phyloP scores from a whole-genome alignment of 2,797 vertebrate genomes.

The Coracias cyanogaster region DNA sequence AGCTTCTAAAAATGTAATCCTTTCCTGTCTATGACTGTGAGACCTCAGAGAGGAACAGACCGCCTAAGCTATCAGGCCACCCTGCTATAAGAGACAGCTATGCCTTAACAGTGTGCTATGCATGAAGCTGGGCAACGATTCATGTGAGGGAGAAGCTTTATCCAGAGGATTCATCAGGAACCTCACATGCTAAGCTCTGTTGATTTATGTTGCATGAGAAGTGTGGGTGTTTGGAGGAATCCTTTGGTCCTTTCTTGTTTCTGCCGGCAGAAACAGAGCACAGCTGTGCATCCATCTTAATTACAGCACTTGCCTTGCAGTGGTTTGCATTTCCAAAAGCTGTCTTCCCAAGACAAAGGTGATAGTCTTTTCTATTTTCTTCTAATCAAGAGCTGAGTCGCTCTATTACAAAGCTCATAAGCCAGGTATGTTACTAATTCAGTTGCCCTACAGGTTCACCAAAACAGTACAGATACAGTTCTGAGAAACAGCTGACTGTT shows the following conservation, averaged over 20 bases:
- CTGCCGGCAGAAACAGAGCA: not conserved
- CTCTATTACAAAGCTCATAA: not conserved
- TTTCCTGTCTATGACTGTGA: not conserved
- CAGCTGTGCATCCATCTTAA: not conserved
- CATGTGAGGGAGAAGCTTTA: not conserved
- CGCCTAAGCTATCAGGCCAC: not conserved
- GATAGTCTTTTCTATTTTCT: not conserved
- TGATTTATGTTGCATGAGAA: not conserved
- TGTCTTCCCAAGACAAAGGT: not conserved
- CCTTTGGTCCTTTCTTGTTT: not conserved
- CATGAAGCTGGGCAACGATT: accelerated
- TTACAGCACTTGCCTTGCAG: not conserved
- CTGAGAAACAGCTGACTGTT: not conserved
- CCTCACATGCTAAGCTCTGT: not conserved
- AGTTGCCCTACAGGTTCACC: not conserved
- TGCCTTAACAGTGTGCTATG: not conserved
- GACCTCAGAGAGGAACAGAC: not conserved
- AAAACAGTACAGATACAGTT: not conserved
- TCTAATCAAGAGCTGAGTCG: not conserved
- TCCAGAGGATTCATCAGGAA: not conserved
- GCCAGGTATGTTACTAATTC: not conserved
- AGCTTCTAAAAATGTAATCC: not conserved
- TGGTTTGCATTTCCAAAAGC: not conserved
- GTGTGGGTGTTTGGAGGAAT: not conserved
- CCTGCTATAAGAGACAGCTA: not conserved